These are phyloP conservation scores for Pammene aurita DNA, from an alignment of 2,888 invertebrate genomes.

Conservation along the genomic window DNA sequence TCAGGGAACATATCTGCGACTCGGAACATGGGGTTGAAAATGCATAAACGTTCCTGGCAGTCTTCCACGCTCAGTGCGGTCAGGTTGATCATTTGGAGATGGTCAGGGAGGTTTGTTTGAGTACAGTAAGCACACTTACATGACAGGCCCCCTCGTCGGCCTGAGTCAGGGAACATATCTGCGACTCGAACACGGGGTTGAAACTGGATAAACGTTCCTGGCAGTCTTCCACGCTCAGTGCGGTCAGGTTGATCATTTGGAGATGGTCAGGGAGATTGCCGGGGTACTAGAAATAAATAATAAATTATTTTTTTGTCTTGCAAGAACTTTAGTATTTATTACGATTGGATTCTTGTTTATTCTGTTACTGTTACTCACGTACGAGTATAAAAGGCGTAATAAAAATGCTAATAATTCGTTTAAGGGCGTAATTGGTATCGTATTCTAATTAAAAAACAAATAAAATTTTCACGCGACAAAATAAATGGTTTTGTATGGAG, in stretches of 20 bases:
- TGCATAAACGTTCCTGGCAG: slow-evolving; percentile 69
- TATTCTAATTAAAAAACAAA: no score
- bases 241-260: slow-evolving; percentile 78
- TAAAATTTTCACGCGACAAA: no score
- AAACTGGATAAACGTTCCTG: slow-evolving; percentile 64
- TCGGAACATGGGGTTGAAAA: slow-evolving; percentile 74
- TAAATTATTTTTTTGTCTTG: not conserved
- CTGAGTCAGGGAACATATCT: slow-evolving; percentile 84
- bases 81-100: slow-evolving; percentile 81
- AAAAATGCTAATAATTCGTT: no score
- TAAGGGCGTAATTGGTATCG: no score
- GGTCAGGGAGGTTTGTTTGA: slow-evolving; percentile 78
- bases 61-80: slow-evolving; percentile 73
- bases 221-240: slow-evolving; percentile 77
- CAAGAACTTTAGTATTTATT: not conserved
- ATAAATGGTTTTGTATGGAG: no score
- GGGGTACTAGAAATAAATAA: no score
- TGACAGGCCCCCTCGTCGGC: slow-evolving; percentile 85
- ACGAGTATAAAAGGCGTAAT: no score
- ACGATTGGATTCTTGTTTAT: no score
- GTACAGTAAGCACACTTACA: slow-evolving; percentile 80
- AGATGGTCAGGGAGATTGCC: slow-evolving; percentile 82
- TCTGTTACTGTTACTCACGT: no score
- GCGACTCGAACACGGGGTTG: slow-evolving; percentile 73
- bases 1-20: slow-evolving; percentile 83